phyloP scores from a whole-genome alignment of 2,797 vertebrate species.

The Crenichthys baileyi region DNA sequence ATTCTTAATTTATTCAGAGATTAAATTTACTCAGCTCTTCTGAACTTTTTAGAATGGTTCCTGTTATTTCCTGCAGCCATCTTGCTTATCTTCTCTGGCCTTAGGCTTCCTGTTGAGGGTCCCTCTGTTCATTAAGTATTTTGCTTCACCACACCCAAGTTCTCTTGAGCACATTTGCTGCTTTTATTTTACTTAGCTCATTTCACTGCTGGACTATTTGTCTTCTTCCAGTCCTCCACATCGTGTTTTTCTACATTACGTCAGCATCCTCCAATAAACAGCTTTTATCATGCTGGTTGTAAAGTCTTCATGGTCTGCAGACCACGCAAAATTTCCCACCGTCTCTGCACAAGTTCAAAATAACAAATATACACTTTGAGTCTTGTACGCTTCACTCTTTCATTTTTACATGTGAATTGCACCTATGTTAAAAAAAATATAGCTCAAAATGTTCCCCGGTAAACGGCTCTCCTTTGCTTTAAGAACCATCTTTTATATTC shows the following conservation, averaged over 20 bases:
- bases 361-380: background rate
- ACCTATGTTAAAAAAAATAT: background rate
- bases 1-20: background rate
- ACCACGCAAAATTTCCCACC: background rate
- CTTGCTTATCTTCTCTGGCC: constrained; percentile 19
- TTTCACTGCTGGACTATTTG: constrained; percentile 57
- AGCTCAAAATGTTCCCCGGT: background rate
- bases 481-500: background rate
- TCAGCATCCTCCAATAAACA: constrained; percentile 12
- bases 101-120: constrained; percentile 40
- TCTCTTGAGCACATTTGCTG: constrained; percentile 38
- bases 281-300: background rate
- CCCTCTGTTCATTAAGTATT: constrained; percentile 74
- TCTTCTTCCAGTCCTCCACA: background rate
- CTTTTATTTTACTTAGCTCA: constrained; percentile 49
- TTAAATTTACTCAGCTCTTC: background rate
- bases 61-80: background rate
- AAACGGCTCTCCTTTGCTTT: background rate
- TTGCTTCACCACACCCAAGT: constrained; percentile 41
- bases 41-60: background rate
- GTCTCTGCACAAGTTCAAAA: background rate
- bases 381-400: background rate
- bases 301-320: constrained; percentile 1
- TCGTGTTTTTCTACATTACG: background rate
- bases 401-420: background rate